These are phyloP conservation scores for Sphaerophoria taeniata DNA, from an alignment of 2,888 invertebrate species.

Conservation along the genomic window DNA sequence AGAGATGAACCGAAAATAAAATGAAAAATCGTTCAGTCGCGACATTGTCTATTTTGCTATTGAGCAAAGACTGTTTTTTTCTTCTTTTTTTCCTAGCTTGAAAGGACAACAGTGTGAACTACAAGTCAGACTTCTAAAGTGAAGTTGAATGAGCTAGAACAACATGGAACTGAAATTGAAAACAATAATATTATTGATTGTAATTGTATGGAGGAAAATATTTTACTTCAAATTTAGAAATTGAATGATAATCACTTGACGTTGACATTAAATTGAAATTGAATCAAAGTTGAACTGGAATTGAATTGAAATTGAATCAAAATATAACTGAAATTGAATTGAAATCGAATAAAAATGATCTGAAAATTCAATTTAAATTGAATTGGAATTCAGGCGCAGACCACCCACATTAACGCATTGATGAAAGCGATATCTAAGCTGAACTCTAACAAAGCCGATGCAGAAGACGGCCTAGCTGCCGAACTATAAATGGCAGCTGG, in stretches of 20 bases:
- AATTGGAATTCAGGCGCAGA: background rate
- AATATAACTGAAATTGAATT: background rate
- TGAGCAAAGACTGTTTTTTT: background rate
- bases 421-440: too few relatives aligned
- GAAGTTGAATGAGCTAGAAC: background rate
- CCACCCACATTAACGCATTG: too few relatives aligned
- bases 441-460: too few relatives aligned
- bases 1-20: constrained; percentile 51
- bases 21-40: constrained; percentile 57
- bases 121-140: constrained; percentile 3
- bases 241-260: background rate
- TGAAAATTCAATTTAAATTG: background rate
- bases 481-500: too few relatives aligned
- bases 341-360: background rate
- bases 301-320: background rate
- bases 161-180: background rate
- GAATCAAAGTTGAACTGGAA: background rate
- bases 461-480: too few relatives aligned
- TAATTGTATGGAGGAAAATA: background rate
- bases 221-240: background rate
- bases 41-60: constrained; percentile 50
- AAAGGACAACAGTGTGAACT: background rate
- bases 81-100: constrained; percentile 1
- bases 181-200: background rate
- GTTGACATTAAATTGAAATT: background rate